Percentiles rank a stretch among this genome's conserved stretches.
These are phyloP conservation scores for Carterocephalus palaemon DNA, from an alignment of 2,888 invertebrate genomes.

Conservation along the genomic window DNA sequence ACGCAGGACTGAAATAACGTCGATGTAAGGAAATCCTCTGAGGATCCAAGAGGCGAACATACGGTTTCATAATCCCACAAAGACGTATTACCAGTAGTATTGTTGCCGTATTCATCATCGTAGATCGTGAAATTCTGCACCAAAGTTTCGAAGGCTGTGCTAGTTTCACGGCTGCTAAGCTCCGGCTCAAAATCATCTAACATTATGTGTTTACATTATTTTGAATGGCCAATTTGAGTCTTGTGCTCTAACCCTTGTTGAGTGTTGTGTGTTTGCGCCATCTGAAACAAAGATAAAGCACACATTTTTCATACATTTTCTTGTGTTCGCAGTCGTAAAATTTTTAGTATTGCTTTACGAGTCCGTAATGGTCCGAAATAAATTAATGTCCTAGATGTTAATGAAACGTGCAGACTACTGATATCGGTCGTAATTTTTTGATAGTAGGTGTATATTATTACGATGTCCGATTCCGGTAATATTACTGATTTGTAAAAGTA, in stretches of 20 bases:
- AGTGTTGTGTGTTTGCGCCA: constrained; percentile 5
- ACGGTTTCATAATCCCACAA: constrained; percentile 46
- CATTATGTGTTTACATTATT: constrained; percentile 45
- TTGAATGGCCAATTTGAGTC: constrained; percentile 7
- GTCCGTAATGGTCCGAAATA: constrained; percentile 14
- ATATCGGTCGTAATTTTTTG: constrained; percentile 21
- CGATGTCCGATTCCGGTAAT: constrained; percentile 23
- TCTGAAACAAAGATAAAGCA: constrained; percentile 27
- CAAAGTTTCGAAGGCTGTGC: constrained; percentile 35
- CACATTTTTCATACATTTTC: background rate
- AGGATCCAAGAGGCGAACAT: constrained; percentile 40
- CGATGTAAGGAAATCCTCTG: constrained; percentile 55
- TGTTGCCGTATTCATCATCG: constrained; percentile 37
- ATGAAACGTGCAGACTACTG: constrained; percentile 18
- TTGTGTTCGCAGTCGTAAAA: constrained; percentile 14
- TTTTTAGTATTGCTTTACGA: constrained; percentile 22
- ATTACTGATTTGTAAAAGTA: too few relatives aligned
- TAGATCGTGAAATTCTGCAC: constrained; percentile 30
- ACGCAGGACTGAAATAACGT: constrained; percentile 81
- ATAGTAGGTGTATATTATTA: constrained; percentile 24
- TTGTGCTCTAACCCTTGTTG: background rate
- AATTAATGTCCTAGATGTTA: constrained; percentile 23
- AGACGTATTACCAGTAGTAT: constrained; percentile 49
- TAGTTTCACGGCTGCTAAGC: constrained; percentile 40
- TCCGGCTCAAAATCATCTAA: constrained; percentile 43